Base-by-base conservation (phyloP, 1,140 invertebrate genomes). In the Caenorhabditis tropicalis region DNA sequence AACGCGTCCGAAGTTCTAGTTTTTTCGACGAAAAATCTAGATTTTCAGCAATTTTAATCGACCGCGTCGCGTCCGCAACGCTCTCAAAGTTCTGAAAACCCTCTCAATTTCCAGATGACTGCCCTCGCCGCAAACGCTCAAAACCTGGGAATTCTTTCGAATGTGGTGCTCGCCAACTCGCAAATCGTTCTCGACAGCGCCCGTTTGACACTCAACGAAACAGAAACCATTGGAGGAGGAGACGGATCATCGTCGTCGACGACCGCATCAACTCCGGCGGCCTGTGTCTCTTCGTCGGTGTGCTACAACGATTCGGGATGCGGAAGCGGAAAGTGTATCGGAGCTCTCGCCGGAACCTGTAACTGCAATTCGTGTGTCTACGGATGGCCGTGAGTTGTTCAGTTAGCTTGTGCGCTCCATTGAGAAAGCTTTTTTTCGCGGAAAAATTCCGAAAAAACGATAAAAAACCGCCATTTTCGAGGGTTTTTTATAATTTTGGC, bases 121-220 rank as follows among this genome's bases (percentile, higher is more conserved):
- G 43, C 53, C 10, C 48, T 58, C 79, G 12, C 79, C 10, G 79
- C 79, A 1, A 58, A 53, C 65, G 65, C 65, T 21, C 65, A 74
- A 74, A 74, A 74, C 65, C 65, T 74, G 6, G 65, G 65, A 46
- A 46, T 46, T 36, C 36, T 74, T 1, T 74, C 65, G 21, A 74
- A 46, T 36, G n/a, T 74, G n/a, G 36, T 74, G 9, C 21, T 43
- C 1, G 21, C 36, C 65, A 74, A 74, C 65, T 74, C 65, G 33
- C 65, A 74, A 31, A 21, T 39, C 21, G 65, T 74, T 39, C 65
- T 74, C 65, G 65, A 74, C 65, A 74, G 36, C n/a, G 65, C 65
- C 15, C 33, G 36, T 43, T n/a, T 74, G 2, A 12, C 36, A 2
- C n/a, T 74, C 19, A 74, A 43, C n/a, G 65, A 74, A 21, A 74